phyloP scores from a whole-genome alignment of 1,140 invertebrate genomes.

The Ruditapes philippinarum region DNA sequence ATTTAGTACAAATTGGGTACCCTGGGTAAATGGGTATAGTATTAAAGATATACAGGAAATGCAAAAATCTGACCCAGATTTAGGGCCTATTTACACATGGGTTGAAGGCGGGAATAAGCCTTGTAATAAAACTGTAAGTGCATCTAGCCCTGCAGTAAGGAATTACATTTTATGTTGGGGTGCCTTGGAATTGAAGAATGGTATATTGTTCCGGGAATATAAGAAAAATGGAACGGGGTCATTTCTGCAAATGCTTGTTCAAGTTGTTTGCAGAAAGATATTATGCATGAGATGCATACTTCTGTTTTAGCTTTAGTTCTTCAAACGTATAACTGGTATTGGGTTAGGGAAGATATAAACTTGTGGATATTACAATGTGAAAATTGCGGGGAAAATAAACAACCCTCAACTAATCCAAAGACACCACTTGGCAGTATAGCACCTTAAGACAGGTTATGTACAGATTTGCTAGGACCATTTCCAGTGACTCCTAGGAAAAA shows the following conservation, averaged over 20 bases:
- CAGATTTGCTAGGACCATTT: constrained; percentile 75
- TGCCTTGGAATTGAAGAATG: background rate
- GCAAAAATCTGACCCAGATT: no score
- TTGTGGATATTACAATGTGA: constrained; percentile 10
- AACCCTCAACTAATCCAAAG: background rate
- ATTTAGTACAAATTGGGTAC: background rate
- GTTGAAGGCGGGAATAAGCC: no score
- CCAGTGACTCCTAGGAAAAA: constrained; percentile 70
- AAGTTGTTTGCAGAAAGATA: background rate
- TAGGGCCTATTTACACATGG: no score
- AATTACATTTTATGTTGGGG: background rate
- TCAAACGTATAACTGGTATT: constrained; percentile 41
- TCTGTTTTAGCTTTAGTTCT: background rate
- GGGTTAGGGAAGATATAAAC: constrained; percentile 12
- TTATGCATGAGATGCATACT: constrained; percentile 40
- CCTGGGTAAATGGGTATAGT: constrained; percentile 55
- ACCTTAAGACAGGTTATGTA: constrained; percentile 55
- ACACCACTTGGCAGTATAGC: constrained; percentile 37
- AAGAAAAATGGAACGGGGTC: background rate
- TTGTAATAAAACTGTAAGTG: no score
- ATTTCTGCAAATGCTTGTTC: background rate
- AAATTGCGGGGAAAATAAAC: constrained; percentile 6
- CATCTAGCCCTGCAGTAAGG: no score
- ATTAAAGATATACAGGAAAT: background rate
- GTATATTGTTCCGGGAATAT: background rate